Base-by-base conservation (phyloP, 2,888 invertebrate genomes). In the Sminthurinus aureus region DNA sequence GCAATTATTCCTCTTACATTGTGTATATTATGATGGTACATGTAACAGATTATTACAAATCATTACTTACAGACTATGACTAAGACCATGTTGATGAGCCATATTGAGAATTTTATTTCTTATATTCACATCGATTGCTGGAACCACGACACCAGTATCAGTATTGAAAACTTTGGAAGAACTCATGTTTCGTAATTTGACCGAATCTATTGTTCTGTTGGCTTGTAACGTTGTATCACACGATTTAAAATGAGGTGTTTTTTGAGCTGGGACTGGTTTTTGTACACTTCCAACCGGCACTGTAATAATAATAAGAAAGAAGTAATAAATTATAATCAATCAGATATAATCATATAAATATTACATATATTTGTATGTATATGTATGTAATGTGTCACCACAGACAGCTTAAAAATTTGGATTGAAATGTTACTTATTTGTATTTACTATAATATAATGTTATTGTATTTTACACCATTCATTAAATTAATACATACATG, bases 91-190 rank as follows among this genome's bases (percentile, higher is more conserved):
- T 20, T 85, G 83, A 82, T 88, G 85, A 58, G 87, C 87, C 58
- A 85, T 66, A 66, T 87, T 87, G 22, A 88, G 81, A 58, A 88
- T 86, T 26, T 71, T 85, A 64, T 85, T 86, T 80, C 87, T 78
- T 6, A 85, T 83, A n/a, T 83, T 71, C 13, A 87, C 75, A 38
- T 86, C 85, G 0, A 88, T 80, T 8, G 87, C 84, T 26, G 88
- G 88, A 76, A 88, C 85, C 11, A 84, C 81, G 2, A 88, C 73
- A 0, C 88, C 88, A 8, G 88, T 88, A 76, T 87, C 87, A 6
- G 87, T 88, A 20, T 86, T 82, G 81, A 87, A 88, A 24, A 77
- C 71, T 71, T 87, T 87, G 0, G 69, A 51, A 0, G 84, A 79
- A 13, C 79, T 24, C 4, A 78, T 83, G 20, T 74, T 75, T 24